Conservation (phyloP, 2,113 vertebrate genomes). For the Ciconia stormi region DNA sequence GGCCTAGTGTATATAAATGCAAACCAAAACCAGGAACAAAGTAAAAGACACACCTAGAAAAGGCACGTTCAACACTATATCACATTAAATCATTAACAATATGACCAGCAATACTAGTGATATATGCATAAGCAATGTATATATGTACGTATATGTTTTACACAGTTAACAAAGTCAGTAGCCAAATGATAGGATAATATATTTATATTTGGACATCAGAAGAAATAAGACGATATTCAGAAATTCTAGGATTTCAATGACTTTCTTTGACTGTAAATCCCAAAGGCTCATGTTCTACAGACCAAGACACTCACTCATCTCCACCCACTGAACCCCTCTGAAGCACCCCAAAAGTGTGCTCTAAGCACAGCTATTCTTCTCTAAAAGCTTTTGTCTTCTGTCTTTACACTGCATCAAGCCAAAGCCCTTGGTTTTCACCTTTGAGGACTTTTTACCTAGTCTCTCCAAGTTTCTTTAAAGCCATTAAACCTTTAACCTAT, state of each 20-base stretch:
- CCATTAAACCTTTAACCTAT: background rate
- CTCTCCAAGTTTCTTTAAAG: background rate
- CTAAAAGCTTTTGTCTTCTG: background rate
- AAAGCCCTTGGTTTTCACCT: background rate
- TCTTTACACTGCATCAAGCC: background rate
- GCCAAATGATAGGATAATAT: background rate
- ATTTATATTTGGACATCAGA: background rate
- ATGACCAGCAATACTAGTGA: background rate
- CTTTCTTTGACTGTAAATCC: background rate
- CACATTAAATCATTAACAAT: background rate
- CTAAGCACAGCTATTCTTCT: background rate
- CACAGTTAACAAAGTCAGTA: background rate
- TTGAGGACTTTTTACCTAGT: background rate
- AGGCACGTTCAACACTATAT: background rate
- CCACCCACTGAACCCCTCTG: background rate
- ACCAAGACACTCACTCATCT: background rate
- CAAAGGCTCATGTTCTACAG: background rate
- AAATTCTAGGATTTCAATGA: background rate
- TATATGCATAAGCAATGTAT: background rate
- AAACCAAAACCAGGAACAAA: background rate
- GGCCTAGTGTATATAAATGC: background rate
- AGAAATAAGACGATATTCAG: background rate
- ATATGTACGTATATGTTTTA: background rate
- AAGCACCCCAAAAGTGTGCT: background rate
- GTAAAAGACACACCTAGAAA: background rate